A percentile compares a stretch with the other conserved stretches of the same genome.
phyloP scores from a whole-genome alignment of 2,113 vertebrate genomes.

The Madoqua kirkii region DNA sequence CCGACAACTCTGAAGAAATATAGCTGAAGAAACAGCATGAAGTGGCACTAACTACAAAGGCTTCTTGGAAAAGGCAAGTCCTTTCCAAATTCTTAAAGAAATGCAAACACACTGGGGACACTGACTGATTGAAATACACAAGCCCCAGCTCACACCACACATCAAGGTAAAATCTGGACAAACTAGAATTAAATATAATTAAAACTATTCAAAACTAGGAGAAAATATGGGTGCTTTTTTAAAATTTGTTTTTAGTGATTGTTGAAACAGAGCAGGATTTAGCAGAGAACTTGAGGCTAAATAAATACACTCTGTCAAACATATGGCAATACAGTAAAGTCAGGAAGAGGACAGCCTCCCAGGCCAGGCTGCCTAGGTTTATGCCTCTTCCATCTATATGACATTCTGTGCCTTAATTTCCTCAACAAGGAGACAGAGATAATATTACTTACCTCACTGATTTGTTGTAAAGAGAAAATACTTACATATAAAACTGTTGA shows the following conservation, averaged over 20 bases:
- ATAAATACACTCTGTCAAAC: background rate
- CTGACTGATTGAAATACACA: background rate
- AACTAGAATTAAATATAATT: background rate
- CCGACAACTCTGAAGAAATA: slow-evolving; percentile 20
- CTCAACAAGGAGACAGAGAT: background rate
- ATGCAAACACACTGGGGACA: background rate
- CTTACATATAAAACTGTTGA: background rate
- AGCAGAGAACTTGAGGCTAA: background rate
- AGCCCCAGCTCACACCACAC: background rate
- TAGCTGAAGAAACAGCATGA: background rate
- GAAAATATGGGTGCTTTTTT: background rate
- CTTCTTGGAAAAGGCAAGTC: background rate
- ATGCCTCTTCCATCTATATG: background rate
- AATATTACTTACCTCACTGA: background rate
- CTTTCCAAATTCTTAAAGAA: slow-evolving; percentile 25
- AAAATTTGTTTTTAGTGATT: background rate
- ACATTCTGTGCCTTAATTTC: background rate
- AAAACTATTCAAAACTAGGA: background rate
- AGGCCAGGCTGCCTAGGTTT: background rate
- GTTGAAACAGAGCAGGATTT: background rate
- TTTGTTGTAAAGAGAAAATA: background rate
- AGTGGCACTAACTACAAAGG: background rate
- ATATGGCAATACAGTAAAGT: background rate
- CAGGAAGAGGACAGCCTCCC: background rate
- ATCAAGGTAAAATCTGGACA: background rate